phyloP scores from a whole-genome alignment of 2,888 invertebrate species.

The Chironomus riparius region DNA sequence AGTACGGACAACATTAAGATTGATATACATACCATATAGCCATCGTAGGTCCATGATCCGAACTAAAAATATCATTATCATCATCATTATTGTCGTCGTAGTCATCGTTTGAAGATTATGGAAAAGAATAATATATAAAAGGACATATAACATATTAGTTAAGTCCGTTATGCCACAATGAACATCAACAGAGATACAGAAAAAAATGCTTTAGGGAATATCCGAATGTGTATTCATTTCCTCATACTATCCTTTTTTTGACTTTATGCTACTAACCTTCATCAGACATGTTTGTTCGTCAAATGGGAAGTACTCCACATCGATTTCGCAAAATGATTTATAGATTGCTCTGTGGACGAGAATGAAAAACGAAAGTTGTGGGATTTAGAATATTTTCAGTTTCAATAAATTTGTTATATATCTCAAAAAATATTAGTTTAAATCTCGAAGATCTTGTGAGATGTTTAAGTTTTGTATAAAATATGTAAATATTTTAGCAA shows the following conservation, averaged over 20 bases:
- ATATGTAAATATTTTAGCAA: too few species aligned
- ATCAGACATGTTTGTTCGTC: constrained; percentile 92
- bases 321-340: constrained; percentile 93
- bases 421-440: too few species aligned
- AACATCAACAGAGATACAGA: neutral
- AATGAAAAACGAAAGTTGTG: too few species aligned
- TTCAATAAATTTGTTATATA: too few species aligned
- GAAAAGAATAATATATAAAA: neutral
- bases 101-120: neutral
- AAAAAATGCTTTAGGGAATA: neutral
- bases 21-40: constrained; percentile 67
- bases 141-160: neutral
- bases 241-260: neutral
- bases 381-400: too few species aligned
- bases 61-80: neutral
- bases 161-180: neutral
- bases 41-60: constrained; percentile 93
- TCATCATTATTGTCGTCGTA: too few species aligned
- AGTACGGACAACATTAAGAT: neutral
- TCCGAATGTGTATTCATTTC: neutral
- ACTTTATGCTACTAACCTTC: constrained; percentile 55
- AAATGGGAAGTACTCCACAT: constrained; percentile 91
- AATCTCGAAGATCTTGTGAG: too few species aligned
- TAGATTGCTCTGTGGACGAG: constrained; percentile 64
- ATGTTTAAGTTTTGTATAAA: too few species aligned